Percentiles rank a stretch among this genome's conserved stretches.
These are phyloP conservation scores for Syngnathus acus DNA, from an alignment of 2,797 vertebrate species.

Conservation along the genomic window DNA sequence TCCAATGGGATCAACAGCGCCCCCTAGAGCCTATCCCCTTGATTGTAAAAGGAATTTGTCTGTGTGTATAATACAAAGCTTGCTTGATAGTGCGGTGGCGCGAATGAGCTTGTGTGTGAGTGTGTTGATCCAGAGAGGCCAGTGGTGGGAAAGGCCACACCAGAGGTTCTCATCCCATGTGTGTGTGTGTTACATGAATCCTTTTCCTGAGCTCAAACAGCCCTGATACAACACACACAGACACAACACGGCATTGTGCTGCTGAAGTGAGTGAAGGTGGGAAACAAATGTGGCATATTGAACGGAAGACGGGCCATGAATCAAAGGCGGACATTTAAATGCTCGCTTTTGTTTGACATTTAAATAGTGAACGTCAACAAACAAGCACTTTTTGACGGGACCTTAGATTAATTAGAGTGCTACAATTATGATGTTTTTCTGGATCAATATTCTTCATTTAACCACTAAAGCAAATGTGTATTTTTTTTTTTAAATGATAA, in stretches of 20 bases:
- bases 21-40: background rate
- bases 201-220: conserved; percentile 62
- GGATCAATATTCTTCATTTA: background rate
- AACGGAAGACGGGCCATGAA: conserved; percentile 9
- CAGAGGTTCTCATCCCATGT: conserved; percentile 60
- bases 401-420: background rate
- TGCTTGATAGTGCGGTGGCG: conserved; percentile 47
- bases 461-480: background rate
- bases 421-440: background rate
- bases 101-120: conserved; percentile 47
- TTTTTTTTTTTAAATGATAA: background rate
- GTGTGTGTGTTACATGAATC: conserved; percentile 31
- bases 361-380: background rate
- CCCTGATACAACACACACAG: conserved; percentile 44
- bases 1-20: background rate
- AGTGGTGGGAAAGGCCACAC: conserved; percentile 64
- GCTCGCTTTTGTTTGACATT: background rate
- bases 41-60: background rate
- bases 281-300: conserved; percentile 35
- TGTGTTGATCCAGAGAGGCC: conserved; percentile 52
- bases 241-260: conserved; percentile 55
- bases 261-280: conserved; percentile 24
- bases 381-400: background rate
- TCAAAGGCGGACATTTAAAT: background rate
- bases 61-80: conserved; percentile 39